A percentile compares a stretch with the other conserved stretches of the same genome.
These are phyloP conservation scores for Rhabdornis inornatus DNA, from an alignment of 2,113 vertebrate species.

Conservation along the genomic window DNA sequence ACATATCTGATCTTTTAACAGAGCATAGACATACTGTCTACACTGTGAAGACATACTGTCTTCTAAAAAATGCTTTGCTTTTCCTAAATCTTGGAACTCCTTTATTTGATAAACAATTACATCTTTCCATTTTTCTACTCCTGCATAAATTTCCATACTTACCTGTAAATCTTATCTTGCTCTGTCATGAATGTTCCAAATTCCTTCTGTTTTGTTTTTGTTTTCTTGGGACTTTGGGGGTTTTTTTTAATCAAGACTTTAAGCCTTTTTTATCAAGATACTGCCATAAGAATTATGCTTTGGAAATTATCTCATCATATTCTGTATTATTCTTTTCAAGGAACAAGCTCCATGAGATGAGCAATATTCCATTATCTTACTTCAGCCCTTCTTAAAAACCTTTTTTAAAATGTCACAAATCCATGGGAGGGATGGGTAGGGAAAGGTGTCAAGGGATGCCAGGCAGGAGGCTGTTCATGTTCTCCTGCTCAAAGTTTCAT, in stretches of 20 bases:
- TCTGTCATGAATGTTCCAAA: background rate
- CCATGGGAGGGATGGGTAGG: background rate
- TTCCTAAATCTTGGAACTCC: background rate
- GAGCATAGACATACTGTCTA: background rate
- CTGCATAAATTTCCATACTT: background rate
- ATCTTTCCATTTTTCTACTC: background rate
- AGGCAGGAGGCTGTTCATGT: slow-evolving; percentile 2
- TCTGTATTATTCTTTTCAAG: background rate
- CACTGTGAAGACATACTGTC: too few relatives aligned
- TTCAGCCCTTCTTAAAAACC: background rate
- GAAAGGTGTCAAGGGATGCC: background rate
- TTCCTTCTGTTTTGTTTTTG: background rate
- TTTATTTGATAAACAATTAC: background rate
- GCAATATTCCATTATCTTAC: background rate
- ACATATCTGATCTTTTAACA: background rate
- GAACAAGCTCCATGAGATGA: background rate
- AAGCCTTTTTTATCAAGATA: background rate
- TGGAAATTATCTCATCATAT: background rate
- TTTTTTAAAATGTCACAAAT: background rate
- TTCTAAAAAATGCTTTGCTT: background rate
- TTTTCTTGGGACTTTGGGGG: background rate
- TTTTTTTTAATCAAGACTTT: background rate
- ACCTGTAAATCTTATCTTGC: background rate
- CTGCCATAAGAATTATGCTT: background rate
- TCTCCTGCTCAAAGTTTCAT: slow-evolving; percentile 17